Evolutionary conservation across 1,140 invertebrate species (phyloP), one percentile per base, ranked within the genome.

Genomic region (Ips typographus): DNA sequence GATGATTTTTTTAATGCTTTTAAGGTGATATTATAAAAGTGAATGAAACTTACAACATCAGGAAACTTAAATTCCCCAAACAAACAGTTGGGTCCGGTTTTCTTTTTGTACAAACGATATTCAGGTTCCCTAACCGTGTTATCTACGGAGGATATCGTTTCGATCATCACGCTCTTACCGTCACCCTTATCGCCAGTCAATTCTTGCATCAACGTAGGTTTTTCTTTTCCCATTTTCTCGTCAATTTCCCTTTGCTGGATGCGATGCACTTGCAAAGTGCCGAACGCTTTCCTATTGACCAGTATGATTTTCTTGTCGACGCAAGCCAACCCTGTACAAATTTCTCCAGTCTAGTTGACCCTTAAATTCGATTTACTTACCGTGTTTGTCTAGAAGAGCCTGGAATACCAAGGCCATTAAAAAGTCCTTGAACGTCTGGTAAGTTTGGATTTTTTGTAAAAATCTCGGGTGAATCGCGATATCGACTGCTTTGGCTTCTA

Each of bases 401-500:
- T 94, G 91, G 79, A 92, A 85, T 1, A 88, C 85, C 5, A 93
- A 84, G 49, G 88, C 87, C 1, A 93, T 75, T 68, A 94, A 88
- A 78, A 94, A 94, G 68, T 86, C 85, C 73, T 87, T 85, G 70
- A 94, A 93, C 0, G 90, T 75, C 69, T 88, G 82, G 74, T 86
- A 89, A 4, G 82, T 85, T 74, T 88, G 81, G 52, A 90, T 84
- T 83, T 90, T 91, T 2, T 83, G 82, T 71, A 90, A 88, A 75
- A 94, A 94, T 7, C 81, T 80, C 4, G 89, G 84, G 78, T 91
- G 89, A 6, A 95, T 86, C 4, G 91, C 89, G 47, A 94, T 85
- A 80, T 94, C 92, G 80, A 89, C 92, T 0, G 86, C 91, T 66
- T 86, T 86, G 39, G 89, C 89, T 0, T 85, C 84, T 8, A 84